These are phyloP conservation scores for Misgurnus mizolepis DNA, from an alignment of 2,113 vertebrate genomes.

Conservation along the genomic window DNA sequence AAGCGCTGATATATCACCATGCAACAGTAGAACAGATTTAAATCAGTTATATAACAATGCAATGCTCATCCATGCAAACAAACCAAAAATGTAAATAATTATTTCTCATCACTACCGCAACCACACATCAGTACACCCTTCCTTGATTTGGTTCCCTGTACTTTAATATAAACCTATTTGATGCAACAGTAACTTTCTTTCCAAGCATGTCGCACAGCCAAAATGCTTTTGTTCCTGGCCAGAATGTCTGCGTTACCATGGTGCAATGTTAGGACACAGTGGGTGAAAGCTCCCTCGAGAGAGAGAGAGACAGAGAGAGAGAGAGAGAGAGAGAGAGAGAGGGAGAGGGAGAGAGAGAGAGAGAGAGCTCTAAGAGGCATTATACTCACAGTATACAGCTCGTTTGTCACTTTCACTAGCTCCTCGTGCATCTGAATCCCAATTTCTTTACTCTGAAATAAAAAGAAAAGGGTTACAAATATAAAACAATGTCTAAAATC, in stretches of 20 bases:
- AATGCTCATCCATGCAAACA: too few species aligned
- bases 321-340: slow-evolving; percentile 8
- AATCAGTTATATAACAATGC: too few species aligned
- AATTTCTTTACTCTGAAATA: slow-evolving; percentile 96
- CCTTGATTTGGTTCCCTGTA: not conserved
- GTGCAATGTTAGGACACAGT: slow-evolving; percentile 28
- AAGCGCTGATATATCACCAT: too few species aligned
- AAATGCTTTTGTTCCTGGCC: slow-evolving; percentile 25
- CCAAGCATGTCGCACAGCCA: slow-evolving; percentile 2
- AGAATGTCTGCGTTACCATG: slow-evolving; percentile 48
- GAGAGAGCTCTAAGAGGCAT: too few species aligned
- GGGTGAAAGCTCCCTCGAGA: slow-evolving; percentile 31
- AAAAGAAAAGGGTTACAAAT: slow-evolving; percentile 24
- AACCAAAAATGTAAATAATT: not conserved
- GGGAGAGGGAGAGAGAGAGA: too few species aligned
- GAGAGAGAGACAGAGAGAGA: slow-evolving; percentile 15
- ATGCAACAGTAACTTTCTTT: slow-evolving; percentile 20
- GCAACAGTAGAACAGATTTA: too few species aligned
- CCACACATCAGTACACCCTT: not conserved
- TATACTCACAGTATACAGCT: slow-evolving; percentile 95
- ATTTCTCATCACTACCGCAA: slow-evolving; percentile 8
- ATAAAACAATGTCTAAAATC: slow-evolving; percentile 10
- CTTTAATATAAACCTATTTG: slow-evolving; percentile 21
- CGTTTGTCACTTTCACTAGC: slow-evolving; percentile 96
- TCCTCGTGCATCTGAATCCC: slow-evolving; percentile 99